Evolutionary conservation across 2,888 invertebrate genomes (phyloP), one percentile per base, ranked within the genome.

Genomic region (Octonoba sinensis): DNA sequence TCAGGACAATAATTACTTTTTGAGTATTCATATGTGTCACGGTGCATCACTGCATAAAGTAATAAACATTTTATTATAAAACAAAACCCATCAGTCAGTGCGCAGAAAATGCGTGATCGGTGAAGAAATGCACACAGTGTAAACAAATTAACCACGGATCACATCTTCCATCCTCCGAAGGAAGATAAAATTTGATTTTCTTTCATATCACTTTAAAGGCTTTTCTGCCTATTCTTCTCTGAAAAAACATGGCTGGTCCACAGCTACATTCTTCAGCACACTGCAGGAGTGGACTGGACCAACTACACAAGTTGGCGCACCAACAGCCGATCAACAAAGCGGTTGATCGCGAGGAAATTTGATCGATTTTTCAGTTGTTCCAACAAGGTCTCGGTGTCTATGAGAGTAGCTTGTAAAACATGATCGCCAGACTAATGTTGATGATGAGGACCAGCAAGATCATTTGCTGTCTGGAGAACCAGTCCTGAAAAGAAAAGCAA

Each of bases 401-500:
- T 27, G 84, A 77, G 20, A 84, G 78, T 20, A 96, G 92, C 90
- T 96, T 96, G 92, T 96, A 94, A 91, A 96, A 96, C 93, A 96
- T 93, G 90, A 96, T 93, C 90, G 95, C 96, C 92, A 96, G 91
- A 87, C 95, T 94, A 91, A 96, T 93, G 91, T 96, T 96, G 91
- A 96, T 93, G 91, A 96, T 94, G 87, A 96, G 92, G 88, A 96
- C 96, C 89, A 96, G 91, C 91, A 96, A 93, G 90, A 96, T 94
- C 89, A 96, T 92, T 91, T 96, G 96, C 91, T 96, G 96, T 89
- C 96, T 93, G 88, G 96, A 95, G 91, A 96, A 95, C 96, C 96
- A 96, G 69, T 82, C 84, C 82, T 84, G 65, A 0, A 70, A 72
- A 54, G n/a, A 51, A 22, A 76, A 36, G 36, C 8, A 62, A 18